A percentile compares a stretch with the other conserved stretches of the same genome.
Conservation (phyloP, 2,888 invertebrate genomes). For the Mesorhabditis sp. region DNA sequence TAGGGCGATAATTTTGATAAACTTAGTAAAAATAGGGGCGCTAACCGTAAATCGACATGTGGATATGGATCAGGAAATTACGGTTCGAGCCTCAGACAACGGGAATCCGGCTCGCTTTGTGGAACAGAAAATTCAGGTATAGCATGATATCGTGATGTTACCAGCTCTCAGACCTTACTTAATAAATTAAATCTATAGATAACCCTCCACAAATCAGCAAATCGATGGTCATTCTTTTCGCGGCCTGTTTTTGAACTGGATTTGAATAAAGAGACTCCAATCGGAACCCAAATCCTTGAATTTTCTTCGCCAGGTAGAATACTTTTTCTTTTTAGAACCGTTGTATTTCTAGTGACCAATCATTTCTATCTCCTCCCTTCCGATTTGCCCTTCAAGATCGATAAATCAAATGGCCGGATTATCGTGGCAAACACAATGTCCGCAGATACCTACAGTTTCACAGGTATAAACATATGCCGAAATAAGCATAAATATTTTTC, state of each 20-base stretch:
- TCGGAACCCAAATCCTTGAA: constrained; percentile 20
- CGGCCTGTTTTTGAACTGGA: constrained; percentile 19
- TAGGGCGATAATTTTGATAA: constrained; percentile 13
- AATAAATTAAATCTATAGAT: not conserved
- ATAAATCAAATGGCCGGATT: constrained; percentile 14
- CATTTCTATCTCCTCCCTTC: constrained; percentile 7
- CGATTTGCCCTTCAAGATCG: constrained; percentile 14
- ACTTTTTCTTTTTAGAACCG: not conserved
- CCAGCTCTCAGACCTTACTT: not conserved
- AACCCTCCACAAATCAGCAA: constrained; percentile 10
- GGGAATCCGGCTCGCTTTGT: constrained; percentile 25
- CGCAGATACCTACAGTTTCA: not conserved
- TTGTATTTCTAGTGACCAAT: not conserved
- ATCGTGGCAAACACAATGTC: not conserved
- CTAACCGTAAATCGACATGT: constrained; percentile 16
- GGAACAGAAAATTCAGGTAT: constrained; percentile 27
- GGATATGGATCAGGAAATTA: constrained; percentile 14
- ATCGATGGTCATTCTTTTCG: constrained; percentile 31
- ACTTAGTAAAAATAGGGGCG: constrained; percentile 16
- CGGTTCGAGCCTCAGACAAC: constrained; percentile 27
- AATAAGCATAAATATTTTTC: not conserved
- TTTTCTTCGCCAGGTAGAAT: constrained; percentile 19
- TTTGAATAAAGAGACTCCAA: constrained; percentile 12
- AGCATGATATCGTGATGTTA: not conserved
- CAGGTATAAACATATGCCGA: not conserved